Evolutionary conservation across 2,113 vertebrate genomes (phyloP), one percentile per base, ranked within the genome.

Genomic region (Nestor notabilis): DNA sequence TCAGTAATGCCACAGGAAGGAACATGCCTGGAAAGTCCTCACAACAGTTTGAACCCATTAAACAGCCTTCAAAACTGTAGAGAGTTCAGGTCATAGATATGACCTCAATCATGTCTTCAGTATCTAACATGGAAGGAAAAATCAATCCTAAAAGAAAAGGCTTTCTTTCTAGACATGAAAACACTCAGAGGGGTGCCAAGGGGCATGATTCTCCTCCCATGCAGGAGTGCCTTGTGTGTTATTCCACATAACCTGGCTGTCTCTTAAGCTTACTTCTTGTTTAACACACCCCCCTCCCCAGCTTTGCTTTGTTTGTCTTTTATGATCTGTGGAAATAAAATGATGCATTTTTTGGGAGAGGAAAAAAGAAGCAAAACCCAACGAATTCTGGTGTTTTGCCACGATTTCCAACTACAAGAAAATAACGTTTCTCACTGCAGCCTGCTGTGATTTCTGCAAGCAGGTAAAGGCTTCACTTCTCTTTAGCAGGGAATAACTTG

Each of bases 321-420:
- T 86, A 78, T 77, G 79, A 60, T 53, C 93, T 77, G 71, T 92
- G 87, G 88, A 70, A 88, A 78, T 35, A 33, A 71, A n/a, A 11
- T 44, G 64, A 85, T 13, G 35, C 1, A 1, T 80, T 70, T 43
- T 83, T 92, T 60, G 4, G 39, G 65, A 18, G 47, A 5, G 28
- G 19, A n/a, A 24, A 9, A 15, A 21, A 46, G 58, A 49, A 53
- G 47, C 17, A 20, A 63, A 71, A 87, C 24, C 25, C 39, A 43
- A 75, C 79, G 69, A 56, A 79, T 91, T 64, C 84, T 90, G 85
- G 72, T 83, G 33, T 71, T 63, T 47, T 96, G 95, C 84, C 87
- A 85, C 1, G 19, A 41, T 83, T 95, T 94, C 46, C 52, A 86
- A 80, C 53, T 33, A 2, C 25, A 39, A 29, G 27, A 69, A 79